Base-by-base conservation (phyloP, 1,140 invertebrate genomes). In the Philopotamus ludificatus region DNA sequence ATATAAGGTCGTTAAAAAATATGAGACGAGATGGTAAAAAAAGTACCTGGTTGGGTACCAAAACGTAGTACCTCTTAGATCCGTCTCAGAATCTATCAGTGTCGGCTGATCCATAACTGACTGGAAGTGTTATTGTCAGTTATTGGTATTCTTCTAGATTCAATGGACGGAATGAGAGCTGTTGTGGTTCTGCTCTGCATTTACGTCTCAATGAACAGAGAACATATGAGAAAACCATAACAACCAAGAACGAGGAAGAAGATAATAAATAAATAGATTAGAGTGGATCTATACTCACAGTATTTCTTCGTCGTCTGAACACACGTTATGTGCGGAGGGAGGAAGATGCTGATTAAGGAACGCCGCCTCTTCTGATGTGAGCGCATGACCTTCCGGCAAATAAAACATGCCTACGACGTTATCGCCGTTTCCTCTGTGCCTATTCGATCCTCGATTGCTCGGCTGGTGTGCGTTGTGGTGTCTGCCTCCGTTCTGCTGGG, bases 261-360 rank as follows among this genome's bases (percentile, higher is more conserved):
- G 15, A 53, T 15, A 2, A 22, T 25, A 4, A 53, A 25, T 25
- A 22, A 8, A 53, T 22, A 53, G 28, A 22, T 22, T n/a, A n/a
- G n/a, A n/a, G n/a, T n/a, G n/a, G 22, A 26, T 3, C 34, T 39
- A 4, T 9, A 41, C 54, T 57, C n/a, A 57, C 54, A 42, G 16
- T 10, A 42, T 42, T 20, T 67, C 68, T 10, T 58, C 60, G 21
- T 70, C 68, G 12, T 55, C 63, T 21, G 57, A 49, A 25, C 60
- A 42, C 28, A 49, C 47, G 41, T 67, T 64, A 3, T n/a, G n/a
- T n/a, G 66, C 75, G 62, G 16, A 73, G 59, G 44, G 58, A 21
- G 74, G 75, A 61, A 81, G 72, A 73, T 81, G 78, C 68, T 71
- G 79, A 70, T 78, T 76, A 58, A 81, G 73, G 72, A 81, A 81